These are phyloP conservation scores for Drosophila neutralis DNA, from an alignment of 2,888 invertebrate genomes.

Conservation along the genomic window DNA sequence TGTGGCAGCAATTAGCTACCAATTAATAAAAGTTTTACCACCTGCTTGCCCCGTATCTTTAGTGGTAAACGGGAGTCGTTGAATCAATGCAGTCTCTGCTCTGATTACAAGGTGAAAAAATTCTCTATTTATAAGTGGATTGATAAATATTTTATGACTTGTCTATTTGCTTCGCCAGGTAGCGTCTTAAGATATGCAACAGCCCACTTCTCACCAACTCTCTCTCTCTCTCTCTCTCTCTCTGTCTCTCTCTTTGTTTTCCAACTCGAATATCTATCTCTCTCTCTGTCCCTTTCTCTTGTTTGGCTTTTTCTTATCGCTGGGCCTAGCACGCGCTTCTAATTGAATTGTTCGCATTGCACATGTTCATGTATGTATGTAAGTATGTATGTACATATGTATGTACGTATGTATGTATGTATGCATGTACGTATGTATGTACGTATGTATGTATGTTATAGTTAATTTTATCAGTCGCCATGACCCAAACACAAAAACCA, in stretches of 20 bases:
- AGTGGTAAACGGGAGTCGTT: slow-evolving; percentile 6
- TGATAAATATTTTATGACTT: slow-evolving; percentile 42
- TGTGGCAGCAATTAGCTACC: slow-evolving; percentile 54
- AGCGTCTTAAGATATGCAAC: slow-evolving; percentile 38
- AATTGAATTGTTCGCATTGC: slow-evolving; percentile 57
- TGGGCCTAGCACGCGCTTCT: slow-evolving; percentile 42
- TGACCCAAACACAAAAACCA: slow-evolving; percentile 32
- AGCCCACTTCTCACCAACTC: neutral
- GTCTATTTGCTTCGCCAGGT: slow-evolving; percentile 28
- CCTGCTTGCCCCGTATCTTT: slow-evolving; percentile 40
- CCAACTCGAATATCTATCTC: too few relatives aligned
- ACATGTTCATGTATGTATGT: slow-evolving; percentile 16
- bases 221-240: neutral
- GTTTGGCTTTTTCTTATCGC: slow-evolving; percentile 26
- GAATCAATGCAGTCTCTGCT: slow-evolving; percentile 32
- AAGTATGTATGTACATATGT: too few relatives aligned
- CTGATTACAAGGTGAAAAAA: slow-evolving; percentile 38
- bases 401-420: neutral
- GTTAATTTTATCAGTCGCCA: slow-evolving; percentile 41
- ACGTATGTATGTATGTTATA: neutral
- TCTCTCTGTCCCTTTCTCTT: neutral
- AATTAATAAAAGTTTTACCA: slow-evolving; percentile 66
- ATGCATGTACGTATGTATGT: too few relatives aligned
- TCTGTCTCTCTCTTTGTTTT: neutral
- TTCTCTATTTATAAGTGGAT: slow-evolving; percentile 32